Conservation (phyloP, 1,140 invertebrate genomes). For the Caenorhabditis inopinata region DNA sequence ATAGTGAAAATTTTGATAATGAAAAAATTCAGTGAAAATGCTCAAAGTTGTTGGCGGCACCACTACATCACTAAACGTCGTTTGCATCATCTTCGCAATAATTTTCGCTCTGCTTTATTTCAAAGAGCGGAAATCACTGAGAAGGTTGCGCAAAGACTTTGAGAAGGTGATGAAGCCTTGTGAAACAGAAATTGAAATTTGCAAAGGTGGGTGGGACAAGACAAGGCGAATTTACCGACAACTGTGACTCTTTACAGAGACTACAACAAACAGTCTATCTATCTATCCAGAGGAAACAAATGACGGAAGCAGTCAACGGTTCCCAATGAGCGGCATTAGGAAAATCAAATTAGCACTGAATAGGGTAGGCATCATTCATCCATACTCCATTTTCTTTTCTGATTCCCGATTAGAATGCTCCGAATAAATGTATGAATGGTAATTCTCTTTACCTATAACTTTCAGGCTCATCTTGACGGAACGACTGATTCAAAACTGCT, state of each 20-base stretch:
- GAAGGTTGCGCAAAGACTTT: constrained; percentile 4
- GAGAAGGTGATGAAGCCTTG: background rate
- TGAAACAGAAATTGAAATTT: background rate
- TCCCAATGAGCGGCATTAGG: background rate
- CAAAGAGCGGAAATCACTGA: constrained; percentile 14
- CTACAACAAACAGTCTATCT: background rate
- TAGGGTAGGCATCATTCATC: too few species aligned
- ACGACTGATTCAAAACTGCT: background rate
- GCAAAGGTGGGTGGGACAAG: background rate
- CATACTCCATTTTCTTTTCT: too few species aligned
- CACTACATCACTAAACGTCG: background rate
- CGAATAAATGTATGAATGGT: too few species aligned
- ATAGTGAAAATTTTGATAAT: too few species aligned
- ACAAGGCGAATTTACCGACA: background rate
- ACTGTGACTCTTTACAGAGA: constrained; percentile 15
- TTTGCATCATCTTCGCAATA: background rate
- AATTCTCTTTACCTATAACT: too few species aligned
- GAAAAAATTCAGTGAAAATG: background rate
- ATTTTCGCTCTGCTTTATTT: background rate
- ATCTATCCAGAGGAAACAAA: background rate
- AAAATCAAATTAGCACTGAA: constrained; percentile 22
- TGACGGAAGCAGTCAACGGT: background rate
- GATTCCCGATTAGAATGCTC: too few species aligned
- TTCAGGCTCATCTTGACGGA: constrained; percentile 15
- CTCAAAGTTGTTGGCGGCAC: constrained; percentile 21